Base-by-base conservation (phyloP, 2,888 invertebrate genomes). In the Eurytoma adleriae region DNA sequence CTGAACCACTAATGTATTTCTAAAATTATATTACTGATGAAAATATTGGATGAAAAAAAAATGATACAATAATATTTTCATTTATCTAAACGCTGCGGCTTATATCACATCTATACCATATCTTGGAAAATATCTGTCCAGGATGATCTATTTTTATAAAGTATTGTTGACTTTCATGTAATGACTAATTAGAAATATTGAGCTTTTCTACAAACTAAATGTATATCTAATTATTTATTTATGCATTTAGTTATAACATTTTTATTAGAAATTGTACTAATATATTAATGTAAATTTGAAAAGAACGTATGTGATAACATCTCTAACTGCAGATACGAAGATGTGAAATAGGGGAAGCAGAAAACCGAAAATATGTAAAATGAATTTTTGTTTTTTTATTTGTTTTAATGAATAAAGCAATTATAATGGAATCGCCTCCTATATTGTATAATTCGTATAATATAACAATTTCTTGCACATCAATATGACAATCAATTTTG, bases 91-190 rank as follows among this genome's bases (percentile, higher is more conserved):
- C 40, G 40, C 10, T 40, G 64, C 48, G 64, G 48, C 40, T 64
- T 48, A 48, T 52, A 67, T 40, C 64, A n/a, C 40, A 57, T 16
- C 18, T 57, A 71, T 24, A 50, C 48, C 24, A 59, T 59, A 61
- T 56, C 61, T 71, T 20, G 24, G 69, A 52, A 48, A 56, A 79
- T 79, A 75, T 74, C 74, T 79, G n/a, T 72, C 57, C 74, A 62
- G 62, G 73, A 80, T 83, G 78, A 78, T 83, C 85, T 86, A 86
- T 86, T 86, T 86, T 86, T 86, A 83, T 86, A 86, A 83, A 70
- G 50, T 62, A 75, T 78, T 64, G 73, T 79, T 79, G 14, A 71
- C 57, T 73, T 13, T 79, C 67, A 24, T 56, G 64, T 24, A 64
- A 62, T 24, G 69, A 54, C 54, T 69, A 54, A 16, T 50, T 72